These are phyloP conservation scores for Eilema depressum DNA, from an alignment of 2,888 invertebrate species.

Conservation along the genomic window DNA sequence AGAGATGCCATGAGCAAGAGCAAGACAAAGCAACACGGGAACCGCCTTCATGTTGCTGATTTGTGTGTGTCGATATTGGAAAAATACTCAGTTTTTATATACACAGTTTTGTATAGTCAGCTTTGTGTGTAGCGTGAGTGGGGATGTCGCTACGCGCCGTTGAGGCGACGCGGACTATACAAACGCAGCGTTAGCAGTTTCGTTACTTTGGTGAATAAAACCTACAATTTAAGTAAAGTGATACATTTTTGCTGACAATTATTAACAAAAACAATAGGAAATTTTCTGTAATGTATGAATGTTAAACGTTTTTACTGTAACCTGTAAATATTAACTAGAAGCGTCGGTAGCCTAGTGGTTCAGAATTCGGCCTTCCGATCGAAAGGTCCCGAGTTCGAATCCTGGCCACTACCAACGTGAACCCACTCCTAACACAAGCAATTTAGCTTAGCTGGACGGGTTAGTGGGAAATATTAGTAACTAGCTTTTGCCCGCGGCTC, in stretches of 20 bases:
- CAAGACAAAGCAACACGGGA: constrained; percentile 72
- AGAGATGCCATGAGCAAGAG: constrained; percentile 66
- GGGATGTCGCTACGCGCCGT: constrained; percentile 12
- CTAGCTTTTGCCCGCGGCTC: too few species aligned
- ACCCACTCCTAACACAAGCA: too few species aligned
- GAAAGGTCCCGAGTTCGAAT: too few species aligned
- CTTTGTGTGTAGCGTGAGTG: constrained; percentile 35
- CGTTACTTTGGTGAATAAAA: constrained; percentile 11
- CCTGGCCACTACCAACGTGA: too few species aligned
- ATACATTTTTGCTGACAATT: constrained; percentile 38
- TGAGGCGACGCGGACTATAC: constrained; percentile 18
- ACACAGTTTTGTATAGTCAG: constrained; percentile 54
- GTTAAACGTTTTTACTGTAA: background rate
- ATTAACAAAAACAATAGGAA: constrained; percentile 23
- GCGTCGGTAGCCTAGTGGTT: too few species aligned
- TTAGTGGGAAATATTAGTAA: too few species aligned
- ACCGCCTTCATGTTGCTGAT: constrained; percentile 76
- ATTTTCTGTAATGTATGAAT: background rate
- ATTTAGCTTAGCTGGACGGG: too few species aligned
- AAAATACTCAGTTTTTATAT: constrained; percentile 60
- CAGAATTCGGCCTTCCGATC: too few species aligned
- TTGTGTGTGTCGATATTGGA: constrained; percentile 49
- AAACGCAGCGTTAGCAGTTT: constrained; percentile 43
- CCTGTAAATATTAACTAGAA: background rate
- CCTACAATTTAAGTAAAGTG: background rate